Base-by-base conservation (phyloP, 2,113 vertebrate genomes). In the Cynoglossus semilaevis region DNA sequence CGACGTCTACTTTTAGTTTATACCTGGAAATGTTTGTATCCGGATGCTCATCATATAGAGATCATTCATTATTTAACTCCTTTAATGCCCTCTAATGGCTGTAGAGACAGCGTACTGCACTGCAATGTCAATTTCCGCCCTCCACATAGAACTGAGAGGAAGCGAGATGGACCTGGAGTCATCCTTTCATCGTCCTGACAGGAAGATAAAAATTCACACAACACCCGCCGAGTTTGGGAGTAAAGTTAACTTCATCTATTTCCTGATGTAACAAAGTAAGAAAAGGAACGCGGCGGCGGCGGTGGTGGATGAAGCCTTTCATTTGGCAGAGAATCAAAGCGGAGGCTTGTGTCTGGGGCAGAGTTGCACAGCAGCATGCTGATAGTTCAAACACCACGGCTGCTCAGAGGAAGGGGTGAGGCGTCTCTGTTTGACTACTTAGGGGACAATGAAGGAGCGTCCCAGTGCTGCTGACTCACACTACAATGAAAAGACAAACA, bases 251-350 rank as follows among this genome's bases (percentile, higher is more conserved):
- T 81, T 85, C 18, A 79, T 85, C 77, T 77, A 74, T 80, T 86
- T 88, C 87, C 83, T 85, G 80, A 78, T 73, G 61, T 55, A 81
- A 83, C 82, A 86, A 85, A 83, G 76, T 77, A 34, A 67, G 48
- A 76, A 71, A 52, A 6, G n/a, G 72, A 29, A 74, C 37, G 45
- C n/a, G n/a, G n/a, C n/a, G n/a, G n/a, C n/a, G n/a, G n/a, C n/a
- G n/a, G n/a, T 42, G 72, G 78, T 81, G 70, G 73, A 67, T 48
- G 38, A 56, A 50, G 65, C 52, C 53, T 67, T 76, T 74, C 38
- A 51, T 58, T 74, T 84, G 87, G 83, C 85, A 34, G 46, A 36
- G 34, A 64, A 78, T 87, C 80, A 85, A 85, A 87, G 83, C 10
- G n/a, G 2, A 53, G 50, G 29, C 38, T 37, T 8, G 65, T 11